Base-by-base conservation (phyloP, 1,140 invertebrate species). In the Colletes gigas region DNA sequence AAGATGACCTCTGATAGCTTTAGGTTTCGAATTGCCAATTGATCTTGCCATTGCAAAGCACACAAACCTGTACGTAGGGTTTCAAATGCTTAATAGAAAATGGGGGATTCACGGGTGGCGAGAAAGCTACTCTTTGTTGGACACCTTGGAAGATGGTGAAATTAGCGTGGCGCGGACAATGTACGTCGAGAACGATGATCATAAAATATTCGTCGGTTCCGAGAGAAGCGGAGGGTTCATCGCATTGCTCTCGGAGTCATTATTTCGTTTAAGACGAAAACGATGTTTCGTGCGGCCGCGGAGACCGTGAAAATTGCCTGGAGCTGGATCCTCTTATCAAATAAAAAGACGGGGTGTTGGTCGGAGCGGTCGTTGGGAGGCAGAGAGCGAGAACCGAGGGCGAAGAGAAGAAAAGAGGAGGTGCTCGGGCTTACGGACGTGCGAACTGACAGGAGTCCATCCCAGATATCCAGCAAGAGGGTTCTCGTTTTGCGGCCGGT, bases 391-490 rank as follows among this genome's bases (percentile, higher is more conserved):
- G 59, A n/a, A 78, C 77, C 52, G 76, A 75, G 50, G 39, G 74
- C 50, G 78, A 68, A 74, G 84, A 83, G 81, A 83, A 81, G 67
- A 88, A 82, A 82, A 78, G 79, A 89, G 81, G 77, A 84, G 78
- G 81, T 69, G 77, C 79, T 82, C 50, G 63, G 69, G 66, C 79
- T 76, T 76, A 86, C 79, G 86, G 83, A 90, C 87, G 89, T 90
- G 90, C 87, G 88, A 91, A 90, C 89, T 90, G 90, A 91, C 90
- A 88, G 86, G 83, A 89, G 85, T 85, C 86, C 83, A 80, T 82
- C 81, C 79, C 82, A 81, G 83, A 89, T 85, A 89, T 87, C 84
- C 88, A 83, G 63, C 84, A 77, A 81, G 78, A 87, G 54, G 76
- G 83, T 87, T 89, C 83, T 91, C 84, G 82, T 89, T 90, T 90